These are phyloP conservation scores for Nesidiocoris tenuis DNA, from an alignment of 2,888 invertebrate genomes.

Conservation along the genomic window DNA sequence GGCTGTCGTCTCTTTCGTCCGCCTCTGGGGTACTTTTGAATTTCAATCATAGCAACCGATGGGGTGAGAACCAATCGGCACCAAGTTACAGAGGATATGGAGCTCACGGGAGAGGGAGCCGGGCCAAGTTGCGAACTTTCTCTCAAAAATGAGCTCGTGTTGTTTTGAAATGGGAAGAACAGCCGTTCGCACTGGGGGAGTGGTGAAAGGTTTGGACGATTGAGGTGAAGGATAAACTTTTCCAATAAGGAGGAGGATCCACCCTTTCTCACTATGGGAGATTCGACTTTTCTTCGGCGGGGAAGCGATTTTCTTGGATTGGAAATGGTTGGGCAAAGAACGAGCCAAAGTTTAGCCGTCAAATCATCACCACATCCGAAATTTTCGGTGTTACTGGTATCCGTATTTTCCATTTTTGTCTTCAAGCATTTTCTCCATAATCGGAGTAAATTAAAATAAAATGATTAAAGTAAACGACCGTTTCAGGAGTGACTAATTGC, in stretches of 20 bases:
- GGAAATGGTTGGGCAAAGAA: neutral
- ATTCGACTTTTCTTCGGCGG: neutral
- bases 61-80: slow-evolving; percentile 38
- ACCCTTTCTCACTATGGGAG: neutral
- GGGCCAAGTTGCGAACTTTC: slow-evolving; percentile 15
- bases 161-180: slow-evolving; percentile 25
- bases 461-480: no score
- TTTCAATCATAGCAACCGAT: slow-evolving; percentile 35
- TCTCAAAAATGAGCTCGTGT: slow-evolving; percentile 16
- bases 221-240: slow-evolving; percentile 26
- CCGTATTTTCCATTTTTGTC: no score
- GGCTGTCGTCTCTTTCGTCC: neutral
- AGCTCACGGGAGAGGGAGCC: slow-evolving; percentile 13
- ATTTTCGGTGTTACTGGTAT: no score
- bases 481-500: no score
- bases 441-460: no score
- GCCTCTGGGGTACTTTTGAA: slow-evolving; percentile 24
- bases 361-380: no score
- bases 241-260: slow-evolving; percentile 32
- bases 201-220: neutral
- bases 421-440: no score
- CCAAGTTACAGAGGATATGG: neutral
- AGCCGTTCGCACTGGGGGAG: neutral
- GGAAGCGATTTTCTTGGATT: neutral
- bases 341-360: no score